Base-by-base conservation (phyloP, 2,797 vertebrate species). In the Myotis pilosus region DNA sequence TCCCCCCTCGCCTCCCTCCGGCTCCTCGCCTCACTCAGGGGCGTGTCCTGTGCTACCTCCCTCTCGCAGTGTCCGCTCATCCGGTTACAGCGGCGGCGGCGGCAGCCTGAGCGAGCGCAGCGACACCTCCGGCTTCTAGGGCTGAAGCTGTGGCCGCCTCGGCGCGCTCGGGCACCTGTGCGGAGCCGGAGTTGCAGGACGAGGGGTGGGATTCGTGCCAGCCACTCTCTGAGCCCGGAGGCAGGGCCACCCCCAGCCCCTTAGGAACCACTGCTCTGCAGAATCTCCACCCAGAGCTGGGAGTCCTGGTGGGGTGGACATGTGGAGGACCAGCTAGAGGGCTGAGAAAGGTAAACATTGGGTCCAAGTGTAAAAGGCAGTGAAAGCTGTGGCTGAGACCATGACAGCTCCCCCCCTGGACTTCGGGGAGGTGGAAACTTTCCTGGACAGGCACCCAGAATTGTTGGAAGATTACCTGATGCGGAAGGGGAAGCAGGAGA, bases 351-450 rank as follows among this genome's bases (percentile, higher is more conserved):
- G 83, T 44, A 16, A 88, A 64, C 87, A 23, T 60, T n/a, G 1
- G 38, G 75, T 72, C 41, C 64, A 57, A 69, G 95, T 44, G 47
- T 25, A 33, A 85, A 23, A 80, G 82, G 78, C 69, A 38, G 22
- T 9, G 55, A 83, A 25, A 68, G 76, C 57, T 8, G 71, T 60
- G 69, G 69, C 91, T 89, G 19, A 91, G 82, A 97, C 96, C 94
- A 98, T 98, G 98, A 89, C 95, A 41, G 66, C 96, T 47, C 62
- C 97, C 98, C 87, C 98, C 98, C 98, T 99, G 98, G 98, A 99
- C 98, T 99, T 99, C 89, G 99, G 99, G 69, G 99, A 99, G 89
- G 99, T 99, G 97, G 99, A 99, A 99, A 99, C 98, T 99, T 99
- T 99, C 98, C 98, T 99, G 84, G 99, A 99, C 98, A 98, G 98